Evolutionary conservation across 92 coral and sea anemone genomes (phyloP).

Genomic region (Phenganax stokvisi): DNA sequence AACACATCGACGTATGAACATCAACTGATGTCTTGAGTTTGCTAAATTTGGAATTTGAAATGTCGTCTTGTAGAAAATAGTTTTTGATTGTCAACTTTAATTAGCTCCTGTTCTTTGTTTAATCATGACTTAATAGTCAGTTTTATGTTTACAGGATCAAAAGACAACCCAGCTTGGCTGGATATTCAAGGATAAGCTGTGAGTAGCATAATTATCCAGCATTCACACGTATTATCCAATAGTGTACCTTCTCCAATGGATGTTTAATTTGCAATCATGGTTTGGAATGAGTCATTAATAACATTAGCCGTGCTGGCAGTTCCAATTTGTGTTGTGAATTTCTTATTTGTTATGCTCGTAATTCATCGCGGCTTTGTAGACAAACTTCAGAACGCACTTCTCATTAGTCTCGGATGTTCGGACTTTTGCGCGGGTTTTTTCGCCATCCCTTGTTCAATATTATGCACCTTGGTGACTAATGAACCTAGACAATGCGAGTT

Average conservation of each 20-base stretch:
- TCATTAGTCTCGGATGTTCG: constrained; percentile 26
- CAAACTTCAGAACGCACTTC: constrained; percentile 1
- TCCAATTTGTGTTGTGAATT: constrained; percentile 8
- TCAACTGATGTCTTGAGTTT: no score
- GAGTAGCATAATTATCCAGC: not conserved
- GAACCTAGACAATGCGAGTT: not conserved
- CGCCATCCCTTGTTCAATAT: not conserved
- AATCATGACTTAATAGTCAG: no score
- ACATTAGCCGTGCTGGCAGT: constrained; percentile 2
- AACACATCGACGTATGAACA: no score
- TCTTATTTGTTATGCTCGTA: not conserved
- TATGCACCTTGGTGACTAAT: not conserved
- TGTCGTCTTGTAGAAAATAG: no score
- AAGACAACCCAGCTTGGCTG: no score
- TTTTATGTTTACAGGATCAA: no score
- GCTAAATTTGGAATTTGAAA: no score
- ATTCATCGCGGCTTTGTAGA: not conserved
- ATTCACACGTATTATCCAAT: not conserved
- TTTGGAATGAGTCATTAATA: not conserved
- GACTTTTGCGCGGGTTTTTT: constrained; percentile 26
- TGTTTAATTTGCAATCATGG: not conserved
- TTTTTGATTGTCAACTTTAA: no score
- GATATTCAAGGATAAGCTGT: no score
- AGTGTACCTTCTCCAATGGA: not conserved
- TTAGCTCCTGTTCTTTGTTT: no score